Conservation (phyloP, 2,113 vertebrate genomes). For the Cariama cristata region DNA sequence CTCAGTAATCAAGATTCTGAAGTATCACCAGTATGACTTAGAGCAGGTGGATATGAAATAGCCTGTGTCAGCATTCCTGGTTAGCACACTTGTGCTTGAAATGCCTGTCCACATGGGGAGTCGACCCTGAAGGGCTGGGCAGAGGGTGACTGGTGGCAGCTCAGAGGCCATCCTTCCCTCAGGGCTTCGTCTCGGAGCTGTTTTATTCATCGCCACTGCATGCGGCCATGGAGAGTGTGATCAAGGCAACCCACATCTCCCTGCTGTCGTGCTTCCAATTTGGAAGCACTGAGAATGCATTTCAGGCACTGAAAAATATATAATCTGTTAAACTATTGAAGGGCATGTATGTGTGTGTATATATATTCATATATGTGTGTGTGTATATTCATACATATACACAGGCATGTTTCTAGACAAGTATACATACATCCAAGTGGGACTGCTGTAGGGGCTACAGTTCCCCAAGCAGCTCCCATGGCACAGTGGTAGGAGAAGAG, state of each 20-base stretch:
- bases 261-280: rapidly evolving
- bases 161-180: not conserved
- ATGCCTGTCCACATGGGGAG: rapidly evolving
- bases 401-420: not conserved
- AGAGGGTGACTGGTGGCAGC: rapidly evolving
- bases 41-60: not conserved
- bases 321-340: not conserved
- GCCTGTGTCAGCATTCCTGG: not conserved
- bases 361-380: not conserved
- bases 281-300: not conserved
- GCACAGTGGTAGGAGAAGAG: not conserved
- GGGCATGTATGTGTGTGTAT: too few relatives aligned
- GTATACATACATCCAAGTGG: not conserved
- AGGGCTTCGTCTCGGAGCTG: rapidly evolving
- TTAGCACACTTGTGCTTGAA: not conserved
- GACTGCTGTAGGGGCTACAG: not conserved
- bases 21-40: not conserved
- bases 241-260: not conserved
- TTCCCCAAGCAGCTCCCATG: not conserved
- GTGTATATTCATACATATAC: too few relatives aligned
- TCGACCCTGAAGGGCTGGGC: not conserved
- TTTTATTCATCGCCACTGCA: rapidly evolving
- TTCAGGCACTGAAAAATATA: not conserved
- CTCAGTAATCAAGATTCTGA: not conserved
- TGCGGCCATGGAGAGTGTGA: not conserved